Evolutionary conservation across 2,113 vertebrate genomes (phyloP), one percentile per base, ranked within the genome.

Genomic region (Pseudonaja textilis): DNA sequence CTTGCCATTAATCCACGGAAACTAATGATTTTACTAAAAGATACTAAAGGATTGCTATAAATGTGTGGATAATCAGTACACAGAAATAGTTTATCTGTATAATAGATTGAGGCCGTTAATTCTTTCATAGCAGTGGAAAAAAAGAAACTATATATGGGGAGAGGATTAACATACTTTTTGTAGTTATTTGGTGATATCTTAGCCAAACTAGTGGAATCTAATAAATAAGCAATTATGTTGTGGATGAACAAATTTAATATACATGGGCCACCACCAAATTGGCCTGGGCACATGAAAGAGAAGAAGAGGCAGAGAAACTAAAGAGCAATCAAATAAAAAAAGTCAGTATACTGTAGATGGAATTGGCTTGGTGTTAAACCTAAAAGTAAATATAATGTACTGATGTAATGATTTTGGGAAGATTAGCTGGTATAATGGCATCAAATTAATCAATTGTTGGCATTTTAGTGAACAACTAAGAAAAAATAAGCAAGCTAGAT

Each of bases 331-430:
- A 69, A 69, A 61, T 23, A 45, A 59, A 87, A 11, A 11, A 54
- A 1, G 64, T 16, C 22, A 87, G 54, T 57, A 93, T 86, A 88
- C 91, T 95, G 54, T 11, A 85, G 42, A 92, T 26, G 6, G 4
- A 90, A 59, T 92, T 4, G 61, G 47, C 45, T 61, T 94, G 86
- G 39, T 93, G 92, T 25, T 88, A 29, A 92, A 34, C 56, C 23
- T 42, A 64, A 91, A 91, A 89, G 74, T n/a, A 93, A 69, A 4
- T 87, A 91, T 45, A 81, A 89, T 95, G 93, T 91, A 90, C 9
- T 88, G 56, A 94, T 56, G 39, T 96, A 93, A 91, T 92, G 88
- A 92, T 95, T 95, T 94, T 95, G 69, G 94, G 93, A 89, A 94
- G 69, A 59, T 93, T 86, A 92, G 86, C 39, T 91, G 88, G 50